A percentile compares a stretch with the other conserved stretches of the same genome.
Conservation (phyloP, 1,140 invertebrate species). For the Phymastichus coffea region DNA sequence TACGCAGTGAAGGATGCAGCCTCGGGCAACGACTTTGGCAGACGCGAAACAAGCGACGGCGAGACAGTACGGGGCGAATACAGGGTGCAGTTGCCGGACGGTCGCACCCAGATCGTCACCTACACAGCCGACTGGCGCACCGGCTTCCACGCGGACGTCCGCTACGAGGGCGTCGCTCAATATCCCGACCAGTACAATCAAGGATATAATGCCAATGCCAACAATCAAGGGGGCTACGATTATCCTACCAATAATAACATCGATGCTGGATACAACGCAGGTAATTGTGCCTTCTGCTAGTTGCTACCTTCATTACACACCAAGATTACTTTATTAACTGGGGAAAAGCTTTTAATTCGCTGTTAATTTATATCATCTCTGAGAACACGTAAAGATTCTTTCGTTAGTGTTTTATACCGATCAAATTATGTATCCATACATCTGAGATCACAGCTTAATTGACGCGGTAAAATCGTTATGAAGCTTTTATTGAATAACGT, state of each 20-base stretch:
- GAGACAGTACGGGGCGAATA: slow-evolving; percentile 72
- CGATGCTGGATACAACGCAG: slow-evolving; percentile 27
- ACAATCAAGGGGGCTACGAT: slow-evolving; percentile 19
- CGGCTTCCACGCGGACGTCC: slow-evolving; percentile 78
- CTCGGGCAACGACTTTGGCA: slow-evolving; percentile 70
- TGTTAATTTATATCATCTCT: too few species aligned
- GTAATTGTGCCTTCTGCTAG: too few species aligned
- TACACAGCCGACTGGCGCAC: slow-evolving; percentile 78
- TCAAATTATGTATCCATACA: too few species aligned
- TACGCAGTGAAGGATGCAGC: slow-evolving; percentile 76
- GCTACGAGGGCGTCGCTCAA: slow-evolving; percentile 70
- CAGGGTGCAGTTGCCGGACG: slow-evolving; percentile 72
- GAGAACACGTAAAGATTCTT: too few species aligned
- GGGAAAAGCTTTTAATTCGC: too few species aligned
- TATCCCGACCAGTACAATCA: slow-evolving; percentile 59
- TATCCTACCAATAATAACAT: slow-evolving; percentile 25
- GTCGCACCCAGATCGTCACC: slow-evolving; percentile 69
- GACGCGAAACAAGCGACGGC: slow-evolving; percentile 71
- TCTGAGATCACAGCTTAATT: too few species aligned
- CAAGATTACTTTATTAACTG: too few species aligned
- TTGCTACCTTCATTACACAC: too few species aligned
- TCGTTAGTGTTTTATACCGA: too few species aligned
- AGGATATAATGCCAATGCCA: slow-evolving; percentile 36
- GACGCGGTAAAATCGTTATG: too few species aligned
- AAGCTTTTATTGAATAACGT: too few species aligned